Percentiles rank a stretch among this genome's conserved stretches.
Evolutionary conservation across 2,113 vertebrate species (phyloP).

Genomic region (Lamprotornis superbus): DNA sequence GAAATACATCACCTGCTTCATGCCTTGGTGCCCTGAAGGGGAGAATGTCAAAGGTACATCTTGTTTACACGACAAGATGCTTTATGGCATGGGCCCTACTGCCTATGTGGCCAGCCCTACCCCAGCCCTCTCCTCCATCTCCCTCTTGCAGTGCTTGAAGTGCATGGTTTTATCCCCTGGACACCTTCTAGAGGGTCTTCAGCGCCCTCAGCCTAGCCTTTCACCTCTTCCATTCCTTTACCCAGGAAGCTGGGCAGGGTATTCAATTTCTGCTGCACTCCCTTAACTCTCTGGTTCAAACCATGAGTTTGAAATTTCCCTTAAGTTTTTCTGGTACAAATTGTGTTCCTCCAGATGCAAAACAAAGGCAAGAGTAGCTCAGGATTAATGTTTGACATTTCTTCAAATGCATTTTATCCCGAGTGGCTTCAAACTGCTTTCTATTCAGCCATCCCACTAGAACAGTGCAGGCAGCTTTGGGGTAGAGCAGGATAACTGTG

Average conservation of each 20-base stretch:
- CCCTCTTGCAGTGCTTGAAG: neutral
- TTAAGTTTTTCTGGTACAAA: neutral
- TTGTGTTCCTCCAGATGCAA: neutral
- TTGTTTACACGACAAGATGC: conserved; percentile 64
- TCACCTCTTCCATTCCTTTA: neutral
- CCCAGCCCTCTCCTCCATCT: neutral
- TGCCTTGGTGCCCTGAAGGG: conserved; percentile 49
- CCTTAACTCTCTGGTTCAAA: neutral
- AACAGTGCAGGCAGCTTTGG: neutral
- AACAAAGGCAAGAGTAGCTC: neutral
- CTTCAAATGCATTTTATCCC: neutral
- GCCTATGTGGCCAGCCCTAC: neutral
- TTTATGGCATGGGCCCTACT: conserved; percentile 5
- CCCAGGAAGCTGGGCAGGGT: neutral
- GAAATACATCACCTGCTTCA: conserved; percentile 47
- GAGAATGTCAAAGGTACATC: conserved; percentile 54
- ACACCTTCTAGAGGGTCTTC: neutral
- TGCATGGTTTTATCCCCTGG: neutral
- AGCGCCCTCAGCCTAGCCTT: neutral
- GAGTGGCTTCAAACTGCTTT: neutral
- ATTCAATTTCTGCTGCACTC: neutral
- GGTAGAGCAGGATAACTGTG: neutral
- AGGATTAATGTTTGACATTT: neutral
- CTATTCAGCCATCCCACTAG: neutral
- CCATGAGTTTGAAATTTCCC: neutral